phyloP scores from a whole-genome alignment of 1,140 invertebrate genomes.

The Drosophila tani region DNA sequence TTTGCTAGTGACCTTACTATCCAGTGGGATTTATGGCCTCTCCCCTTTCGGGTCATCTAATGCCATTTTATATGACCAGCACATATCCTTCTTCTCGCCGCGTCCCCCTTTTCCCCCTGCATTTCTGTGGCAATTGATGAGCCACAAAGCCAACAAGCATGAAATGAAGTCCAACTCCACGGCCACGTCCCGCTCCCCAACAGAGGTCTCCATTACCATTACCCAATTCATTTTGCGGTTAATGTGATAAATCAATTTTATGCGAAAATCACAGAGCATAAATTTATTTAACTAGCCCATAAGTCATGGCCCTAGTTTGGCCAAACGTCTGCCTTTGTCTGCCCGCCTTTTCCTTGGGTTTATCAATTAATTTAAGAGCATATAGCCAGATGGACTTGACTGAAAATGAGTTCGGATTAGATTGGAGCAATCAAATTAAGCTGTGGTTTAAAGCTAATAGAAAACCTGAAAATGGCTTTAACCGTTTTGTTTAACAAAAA shows the following conservation, averaged over 20 bases:
- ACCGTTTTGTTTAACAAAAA: not conserved
- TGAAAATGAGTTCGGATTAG: not conserved
- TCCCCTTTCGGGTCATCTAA: constrained; percentile 70
- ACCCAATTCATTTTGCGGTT: constrained; percentile 68
- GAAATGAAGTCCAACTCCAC: constrained; percentile 73
- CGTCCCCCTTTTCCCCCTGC: constrained; percentile 8
- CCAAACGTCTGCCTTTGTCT: constrained; percentile 18
- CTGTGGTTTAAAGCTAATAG: constrained; percentile 8
- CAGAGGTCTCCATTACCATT: constrained; percentile 26
- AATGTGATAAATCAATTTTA: constrained; percentile 84
- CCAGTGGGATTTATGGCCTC: constrained; percentile 64
- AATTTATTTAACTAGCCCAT: constrained; percentile 83
- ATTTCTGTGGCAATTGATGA: constrained; percentile 68
- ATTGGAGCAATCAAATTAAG: constrained; percentile 15
- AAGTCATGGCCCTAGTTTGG: constrained; percentile 64
- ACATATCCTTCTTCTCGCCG: constrained; percentile 35
- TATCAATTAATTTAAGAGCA: constrained; percentile 41
- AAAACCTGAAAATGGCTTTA: not conserved
- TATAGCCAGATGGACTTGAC: not conserved
- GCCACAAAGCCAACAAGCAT: constrained; percentile 81
- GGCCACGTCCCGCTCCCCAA: not conserved
- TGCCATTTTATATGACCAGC: constrained; percentile 68
- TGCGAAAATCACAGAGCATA: constrained; percentile 82
- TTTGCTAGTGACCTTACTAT: constrained; percentile 57
- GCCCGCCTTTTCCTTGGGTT: constrained; percentile 17